Evolutionary conservation across 1,140 invertebrate species (phyloP), one percentile per base, ranked within the genome.

Genomic region (Trichomalopsis sarcophagae): DNA sequence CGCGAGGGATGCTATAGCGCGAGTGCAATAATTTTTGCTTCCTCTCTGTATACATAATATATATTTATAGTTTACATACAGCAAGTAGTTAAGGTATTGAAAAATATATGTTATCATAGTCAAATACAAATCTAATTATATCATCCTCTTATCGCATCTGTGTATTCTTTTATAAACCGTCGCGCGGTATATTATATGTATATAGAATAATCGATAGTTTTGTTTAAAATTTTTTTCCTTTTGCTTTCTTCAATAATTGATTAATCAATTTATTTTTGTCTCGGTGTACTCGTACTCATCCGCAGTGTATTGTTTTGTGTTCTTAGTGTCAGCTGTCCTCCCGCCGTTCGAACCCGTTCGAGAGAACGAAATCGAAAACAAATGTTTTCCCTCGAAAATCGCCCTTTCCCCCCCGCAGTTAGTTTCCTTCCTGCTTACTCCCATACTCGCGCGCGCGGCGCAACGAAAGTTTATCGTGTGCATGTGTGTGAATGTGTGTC

Each of bases 81-180:
- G 90, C 89, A 89, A 92, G 91, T 93, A 92, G 91, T 91, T 92
- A 91, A 92, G 90, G 91, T 92, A 92, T 93, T 92, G 91, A 93
- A 92, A 93, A 92, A 93, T 93, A 92, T 93, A 92, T 92, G 85
- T 71, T 87, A 87, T 88, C 27, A 27, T 91, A 91, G 90, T 91
- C 40, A 44, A 90, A 21, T 93, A 92, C 90, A 93, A 92, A 92
- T 93, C 91, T 92, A 93, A 92, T 92, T 36, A 36, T 91, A 91
- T 92, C 88, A 90, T 91, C 88, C 88, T 91, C 84, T 92, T 89
- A 1, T 50, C 55, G 27, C 27, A 27, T 62, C 4, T 62, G 17
- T 62, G 17, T 62, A 21, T 62, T 62, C 81, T 92, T 77, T 86
- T 78, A 71, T 89, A 88, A 89, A 89, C 86, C 84, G 85, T 89